A percentile compares a stretch with the other conserved stretches of the same genome.
These are phyloP conservation scores for Thera obeliscata DNA, from an alignment of 2,888 invertebrate species.

Conservation along the genomic window DNA sequence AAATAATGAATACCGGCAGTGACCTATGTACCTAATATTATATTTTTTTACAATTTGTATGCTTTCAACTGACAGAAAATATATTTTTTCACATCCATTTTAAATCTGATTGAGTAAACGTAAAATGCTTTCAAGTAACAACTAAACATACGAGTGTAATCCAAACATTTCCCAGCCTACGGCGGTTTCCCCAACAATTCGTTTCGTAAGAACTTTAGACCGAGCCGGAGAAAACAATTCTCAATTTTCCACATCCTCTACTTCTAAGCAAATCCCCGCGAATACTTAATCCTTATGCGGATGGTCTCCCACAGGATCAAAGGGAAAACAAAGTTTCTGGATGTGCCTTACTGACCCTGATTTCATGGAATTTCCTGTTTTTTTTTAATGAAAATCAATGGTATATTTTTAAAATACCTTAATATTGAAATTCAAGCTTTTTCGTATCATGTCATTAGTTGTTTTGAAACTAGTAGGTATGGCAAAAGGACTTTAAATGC, in stretches of 20 bases:
- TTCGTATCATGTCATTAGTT: too few relatives aligned
- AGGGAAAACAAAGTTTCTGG: conserved; percentile 58
- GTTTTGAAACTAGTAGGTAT: too few relatives aligned
- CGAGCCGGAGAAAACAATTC: conserved; percentile 74
- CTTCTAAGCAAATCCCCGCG: conserved; percentile 76
- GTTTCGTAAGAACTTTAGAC: conserved; percentile 61
- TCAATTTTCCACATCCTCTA: conserved; percentile 70
- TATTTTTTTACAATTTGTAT: too few relatives aligned
- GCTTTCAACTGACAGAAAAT: too few relatives aligned
- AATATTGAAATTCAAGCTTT: too few relatives aligned
- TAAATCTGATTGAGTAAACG: too few relatives aligned
- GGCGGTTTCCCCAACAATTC: conserved; percentile 51
- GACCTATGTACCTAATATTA: too few relatives aligned
- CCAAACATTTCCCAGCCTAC: conserved; percentile 7
- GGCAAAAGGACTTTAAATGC: too few relatives aligned
- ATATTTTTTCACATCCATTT: too few relatives aligned
- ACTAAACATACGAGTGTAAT: conserved; percentile 1
- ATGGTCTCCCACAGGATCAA: conserved; percentile 63
- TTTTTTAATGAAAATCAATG: neutral
- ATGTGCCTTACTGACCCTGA: conserved; percentile 45
- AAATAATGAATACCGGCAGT: too few relatives aligned
- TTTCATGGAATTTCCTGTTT: neutral
- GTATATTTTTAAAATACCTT: neutral
- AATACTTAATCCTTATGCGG: conserved; percentile 77
- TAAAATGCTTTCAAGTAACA: neutral